These are phyloP conservation scores for Rhagologus leucostigma DNA, from an alignment of 2,113 vertebrate species.

Conservation along the genomic window DNA sequence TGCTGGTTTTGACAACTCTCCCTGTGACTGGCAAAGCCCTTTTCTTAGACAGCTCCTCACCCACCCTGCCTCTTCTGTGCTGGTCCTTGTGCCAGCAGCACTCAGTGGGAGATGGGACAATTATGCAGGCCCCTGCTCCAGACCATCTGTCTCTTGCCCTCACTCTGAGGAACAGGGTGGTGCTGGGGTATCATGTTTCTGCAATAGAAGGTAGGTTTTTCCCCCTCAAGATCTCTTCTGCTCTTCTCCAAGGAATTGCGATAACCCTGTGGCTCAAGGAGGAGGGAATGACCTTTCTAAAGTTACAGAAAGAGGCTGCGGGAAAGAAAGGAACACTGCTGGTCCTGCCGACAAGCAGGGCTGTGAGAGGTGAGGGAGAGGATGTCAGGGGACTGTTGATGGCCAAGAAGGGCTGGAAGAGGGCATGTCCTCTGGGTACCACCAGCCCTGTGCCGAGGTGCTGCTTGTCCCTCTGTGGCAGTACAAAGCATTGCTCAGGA, in stretches of 20 bases:
- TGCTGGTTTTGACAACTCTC: neutral
- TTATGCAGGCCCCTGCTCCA: neutral
- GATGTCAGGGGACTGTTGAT: neutral
- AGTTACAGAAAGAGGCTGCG: constrained; percentile 7
- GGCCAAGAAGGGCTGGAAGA: neutral
- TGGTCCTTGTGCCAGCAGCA: accelerated
- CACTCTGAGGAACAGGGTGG: neutral
- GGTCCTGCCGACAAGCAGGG: neutral
- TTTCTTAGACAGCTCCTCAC: neutral
- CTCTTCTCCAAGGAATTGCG: neutral
- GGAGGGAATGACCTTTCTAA: constrained; percentile 55
- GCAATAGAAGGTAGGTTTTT: neutral
- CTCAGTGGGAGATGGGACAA: neutral
- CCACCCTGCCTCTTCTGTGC: neutral
- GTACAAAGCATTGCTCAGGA: neutral
- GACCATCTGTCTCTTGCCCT: neutral
- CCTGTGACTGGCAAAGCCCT: neutral
- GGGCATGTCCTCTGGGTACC: neutral
- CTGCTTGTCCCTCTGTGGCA: neutral
- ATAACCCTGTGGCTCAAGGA: neutral
- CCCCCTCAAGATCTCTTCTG: neutral
- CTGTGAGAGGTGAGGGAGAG: neutral
- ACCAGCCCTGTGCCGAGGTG: neutral
- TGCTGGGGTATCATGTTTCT: neutral
- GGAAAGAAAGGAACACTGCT: neutral